Conservation (phyloP, 2,797 vertebrate species). For the Pipistrellus pygmaeus region DNA sequence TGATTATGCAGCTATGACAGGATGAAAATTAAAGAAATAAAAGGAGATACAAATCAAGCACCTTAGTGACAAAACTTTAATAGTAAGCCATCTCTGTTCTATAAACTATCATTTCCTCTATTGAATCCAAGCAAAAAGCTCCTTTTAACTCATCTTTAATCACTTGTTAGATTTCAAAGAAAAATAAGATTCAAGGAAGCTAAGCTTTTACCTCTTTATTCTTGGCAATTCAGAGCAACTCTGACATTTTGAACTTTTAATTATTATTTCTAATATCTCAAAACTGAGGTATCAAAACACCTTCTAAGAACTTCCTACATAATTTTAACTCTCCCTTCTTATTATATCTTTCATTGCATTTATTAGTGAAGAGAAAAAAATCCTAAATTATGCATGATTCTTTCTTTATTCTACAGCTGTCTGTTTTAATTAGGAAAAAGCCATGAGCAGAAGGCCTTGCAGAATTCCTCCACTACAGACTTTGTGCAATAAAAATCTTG, state of each 20-base stretch:
- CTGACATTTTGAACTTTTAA: neutral
- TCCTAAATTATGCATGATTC: neutral
- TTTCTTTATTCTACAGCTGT: neutral
- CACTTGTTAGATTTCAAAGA: neutral
- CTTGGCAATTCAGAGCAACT: neutral
- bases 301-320: neutral
- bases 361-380: neutral
- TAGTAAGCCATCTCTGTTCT: neutral
- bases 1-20: neutral
- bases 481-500: neutral
- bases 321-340: neutral
- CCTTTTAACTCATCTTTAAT: slow-evolving; percentile 26
- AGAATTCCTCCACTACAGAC: neutral
- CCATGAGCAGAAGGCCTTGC: neutral
- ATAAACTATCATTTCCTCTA: neutral
- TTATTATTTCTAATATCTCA: neutral
- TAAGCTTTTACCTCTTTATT: neutral
- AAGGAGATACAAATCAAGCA: slow-evolving; percentile 11
- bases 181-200: neutral
- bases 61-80: neutral
- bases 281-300: neutral
- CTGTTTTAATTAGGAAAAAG: slow-evolving; percentile 25
- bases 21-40: slow-evolving; percentile 17
- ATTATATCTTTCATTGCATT: slow-evolving; percentile 13
- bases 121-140: neutral